A percentile compares a stretch with the other conserved stretches of the same genome.
Evolutionary conservation across 1,140 invertebrate species (phyloP).

Genomic region (Ceratosolen solmsi): DNA sequence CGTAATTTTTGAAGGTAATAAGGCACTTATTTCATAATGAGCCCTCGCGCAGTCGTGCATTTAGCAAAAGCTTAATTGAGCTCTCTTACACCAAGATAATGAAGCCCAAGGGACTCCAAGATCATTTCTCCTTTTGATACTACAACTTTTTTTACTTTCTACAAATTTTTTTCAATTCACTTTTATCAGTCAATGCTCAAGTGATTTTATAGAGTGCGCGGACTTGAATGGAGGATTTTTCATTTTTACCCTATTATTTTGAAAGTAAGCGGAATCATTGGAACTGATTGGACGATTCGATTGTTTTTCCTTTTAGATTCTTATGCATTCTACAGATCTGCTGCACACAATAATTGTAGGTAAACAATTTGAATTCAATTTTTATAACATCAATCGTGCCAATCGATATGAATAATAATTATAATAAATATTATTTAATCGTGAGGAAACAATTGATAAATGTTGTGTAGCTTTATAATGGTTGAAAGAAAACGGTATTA

Average conservation of each 20-base stretch:
- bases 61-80: conserved; percentile 36
- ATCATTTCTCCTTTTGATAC: conserved; percentile 23
- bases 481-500: no score
- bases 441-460: no score
- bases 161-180: conserved; percentile 10
- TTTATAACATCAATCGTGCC: no score
- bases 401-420: no score
- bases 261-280: not conserved
- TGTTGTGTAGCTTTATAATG: no score
- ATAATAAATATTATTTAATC: no score
- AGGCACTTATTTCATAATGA: conserved; percentile 30
- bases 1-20: conserved; percentile 38
- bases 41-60: not conserved
- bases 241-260: not conserved
- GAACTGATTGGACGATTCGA: no score
- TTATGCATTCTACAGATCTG: no score
- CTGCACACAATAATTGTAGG: no score
- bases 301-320: no score
- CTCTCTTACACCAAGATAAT: conserved; percentile 30
- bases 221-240: not conserved
- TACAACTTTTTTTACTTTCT: conserved; percentile 2
- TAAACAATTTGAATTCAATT: no score
- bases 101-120: conserved; percentile 19
- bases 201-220: not conserved
- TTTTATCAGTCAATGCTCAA: not conserved